These are phyloP conservation scores for Aegithalos caudatus DNA, from an alignment of 2,113 vertebrate species.

Conservation along the genomic window DNA sequence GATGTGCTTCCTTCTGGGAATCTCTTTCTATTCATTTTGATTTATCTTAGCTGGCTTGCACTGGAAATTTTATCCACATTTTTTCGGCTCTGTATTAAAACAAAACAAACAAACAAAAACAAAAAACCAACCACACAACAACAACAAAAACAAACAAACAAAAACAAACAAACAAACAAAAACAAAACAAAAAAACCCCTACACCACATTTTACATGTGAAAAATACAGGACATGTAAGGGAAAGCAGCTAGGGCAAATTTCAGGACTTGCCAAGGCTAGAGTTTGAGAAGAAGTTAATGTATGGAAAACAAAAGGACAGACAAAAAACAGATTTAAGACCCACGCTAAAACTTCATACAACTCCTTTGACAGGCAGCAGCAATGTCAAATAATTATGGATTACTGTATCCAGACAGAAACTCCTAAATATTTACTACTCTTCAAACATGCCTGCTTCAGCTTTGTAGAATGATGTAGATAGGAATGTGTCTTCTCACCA, in stretches of 20 bases:
- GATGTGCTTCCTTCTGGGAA: not conserved
- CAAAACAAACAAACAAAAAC: too few species aligned
- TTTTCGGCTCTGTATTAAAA: not conserved
- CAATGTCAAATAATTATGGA: not conserved
- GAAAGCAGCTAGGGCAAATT: not conserved
- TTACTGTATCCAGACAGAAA: not conserved
- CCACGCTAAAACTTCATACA: not conserved
- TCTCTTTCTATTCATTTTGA: not conserved
- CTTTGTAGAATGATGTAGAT: not conserved
- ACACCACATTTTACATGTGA: not conserved
- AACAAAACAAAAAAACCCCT: rapidly evolving
- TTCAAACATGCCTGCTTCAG: not conserved
- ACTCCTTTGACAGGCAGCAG: not conserved
- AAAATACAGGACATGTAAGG: not conserved
- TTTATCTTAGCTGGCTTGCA: not conserved
- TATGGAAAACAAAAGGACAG: not conserved
- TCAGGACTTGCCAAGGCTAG: not conserved
- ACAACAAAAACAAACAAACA: too few species aligned
- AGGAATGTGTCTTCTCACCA: not conserved
- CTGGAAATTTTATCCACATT: not conserved
- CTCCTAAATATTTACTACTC: not conserved
- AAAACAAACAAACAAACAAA: too few species aligned
- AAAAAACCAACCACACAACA: too few species aligned
- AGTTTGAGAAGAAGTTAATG: not conserved
- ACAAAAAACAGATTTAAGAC: not conserved